phyloP scores from a whole-genome alignment of 2,113 vertebrate species.

The Psilopogon haemacephalus region DNA sequence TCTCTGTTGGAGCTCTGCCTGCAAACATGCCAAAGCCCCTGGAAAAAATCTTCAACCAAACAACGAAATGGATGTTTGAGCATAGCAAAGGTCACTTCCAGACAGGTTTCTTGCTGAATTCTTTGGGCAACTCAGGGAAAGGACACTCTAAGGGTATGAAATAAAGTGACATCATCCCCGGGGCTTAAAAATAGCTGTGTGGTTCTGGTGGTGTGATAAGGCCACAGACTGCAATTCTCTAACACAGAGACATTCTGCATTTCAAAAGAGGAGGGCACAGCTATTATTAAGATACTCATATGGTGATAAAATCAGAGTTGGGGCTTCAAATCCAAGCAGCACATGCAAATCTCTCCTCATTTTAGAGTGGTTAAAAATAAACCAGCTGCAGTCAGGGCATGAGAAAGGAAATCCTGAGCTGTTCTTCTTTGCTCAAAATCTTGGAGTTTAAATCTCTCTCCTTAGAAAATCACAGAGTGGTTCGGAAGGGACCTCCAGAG shows the following conservation, averaged over 20 bases:
- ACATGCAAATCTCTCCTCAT: neutral
- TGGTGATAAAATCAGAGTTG: neutral
- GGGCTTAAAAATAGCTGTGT: slow-evolving; percentile 4
- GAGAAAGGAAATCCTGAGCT: slow-evolving; percentile 7
- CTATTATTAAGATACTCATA: slow-evolving; percentile 3
- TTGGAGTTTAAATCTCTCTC: neutral
- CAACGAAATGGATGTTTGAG: neutral
- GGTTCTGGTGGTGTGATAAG: neutral
- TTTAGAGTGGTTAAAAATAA: slow-evolving; percentile 10
- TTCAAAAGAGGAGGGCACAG: neutral
- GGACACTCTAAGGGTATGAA: neutral
- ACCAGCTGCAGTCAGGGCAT: neutral
- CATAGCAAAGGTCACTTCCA: neutral
- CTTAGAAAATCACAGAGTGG: too few species aligned
- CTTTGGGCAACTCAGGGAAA: neutral
- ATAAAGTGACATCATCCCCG: neutral
- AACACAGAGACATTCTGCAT: neutral
- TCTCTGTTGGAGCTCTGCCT: neutral
- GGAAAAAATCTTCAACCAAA: neutral
- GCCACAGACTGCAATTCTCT: neutral
- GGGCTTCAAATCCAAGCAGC: neutral
- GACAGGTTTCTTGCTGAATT: neutral
- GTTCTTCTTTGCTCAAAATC: neutral
- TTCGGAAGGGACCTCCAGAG: too few species aligned
- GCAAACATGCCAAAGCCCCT: neutral